Conservation (phyloP, 2,888 invertebrate genomes). For the Drosophila nr. fundita region DNA sequence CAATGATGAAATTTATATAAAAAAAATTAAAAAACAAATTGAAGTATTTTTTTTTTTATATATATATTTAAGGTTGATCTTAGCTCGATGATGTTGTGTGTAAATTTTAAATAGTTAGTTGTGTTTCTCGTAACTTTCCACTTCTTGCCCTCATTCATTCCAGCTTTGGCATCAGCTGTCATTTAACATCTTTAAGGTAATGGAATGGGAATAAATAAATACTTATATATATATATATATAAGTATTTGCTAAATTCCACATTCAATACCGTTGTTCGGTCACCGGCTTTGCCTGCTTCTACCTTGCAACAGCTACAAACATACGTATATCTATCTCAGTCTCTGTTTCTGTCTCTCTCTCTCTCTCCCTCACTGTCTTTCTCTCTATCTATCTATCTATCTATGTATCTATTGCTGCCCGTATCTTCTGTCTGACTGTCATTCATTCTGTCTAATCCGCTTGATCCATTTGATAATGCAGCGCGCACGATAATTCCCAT, state of each 20-base stretch:
- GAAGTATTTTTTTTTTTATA: not conserved
- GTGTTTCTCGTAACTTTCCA: not conserved
- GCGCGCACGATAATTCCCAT: constrained; percentile 65
- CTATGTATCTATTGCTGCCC: not conserved
- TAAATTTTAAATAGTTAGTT: not conserved
- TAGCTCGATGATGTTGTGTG: not conserved
- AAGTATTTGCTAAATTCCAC: constrained; percentile 23
- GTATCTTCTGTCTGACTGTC: constrained; percentile 31
- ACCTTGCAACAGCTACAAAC: constrained; percentile 9
- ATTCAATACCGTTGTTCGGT: constrained; percentile 32
- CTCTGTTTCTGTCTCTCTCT: not conserved
- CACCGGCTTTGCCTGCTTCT: constrained; percentile 20
- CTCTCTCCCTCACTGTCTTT: not conserved
- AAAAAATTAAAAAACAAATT: not conserved
- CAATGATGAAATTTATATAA: not conserved
- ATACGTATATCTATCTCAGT: not conserved
- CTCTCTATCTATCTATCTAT: not conserved
- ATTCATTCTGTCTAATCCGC: constrained; percentile 28
- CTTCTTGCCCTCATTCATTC: not conserved
- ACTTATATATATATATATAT: not conserved
- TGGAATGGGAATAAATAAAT: constrained; percentile 14
- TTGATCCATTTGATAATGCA: constrained; percentile 67
- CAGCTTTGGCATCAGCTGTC: constrained; percentile 1
- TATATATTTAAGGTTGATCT: not conserved
- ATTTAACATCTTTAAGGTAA: constrained; percentile 14